Base-by-base conservation (phyloP, 1,140 invertebrate genomes). In the Leptopilina boulardi region DNA sequence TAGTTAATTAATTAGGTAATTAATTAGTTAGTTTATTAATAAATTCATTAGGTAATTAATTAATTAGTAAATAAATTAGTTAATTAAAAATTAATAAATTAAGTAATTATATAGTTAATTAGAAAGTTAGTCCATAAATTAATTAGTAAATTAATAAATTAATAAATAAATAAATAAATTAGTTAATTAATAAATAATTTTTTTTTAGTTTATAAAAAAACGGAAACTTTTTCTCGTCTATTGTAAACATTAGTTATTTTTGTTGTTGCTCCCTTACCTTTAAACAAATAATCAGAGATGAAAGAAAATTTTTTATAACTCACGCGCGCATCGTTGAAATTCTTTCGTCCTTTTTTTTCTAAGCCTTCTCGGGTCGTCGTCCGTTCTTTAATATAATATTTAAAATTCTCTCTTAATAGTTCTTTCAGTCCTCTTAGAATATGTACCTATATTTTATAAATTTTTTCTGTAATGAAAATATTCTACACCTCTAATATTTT, bases 301-400 rank as follows among this genome's bases (percentile, higher is more conserved):
- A 44, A 18, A 51, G 47, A 5, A 51, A 51, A 15, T 51, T 18
- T 51, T 51, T n/a, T 38, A 38, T 9, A 34, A 38, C 15, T n/a
- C 18, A 18, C 47, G n/a, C n/a, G n/a, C n/a, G n/a, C 47, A 51
- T 51, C 47, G 47, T 51, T n/a, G 8, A 51, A 8, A 51, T 51
- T 8, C 47, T 51, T 5, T 51, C 6, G 0, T 51, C 47, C 47
- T 18, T 51, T 51, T 51, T 51, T 51, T 51, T 18, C 3, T 4
- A 42, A 9, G 4, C 10, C n/a, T n/a, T n/a, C n/a, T n/a, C 41
- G 41, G 41, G 41, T 51, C 47, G 0, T 18, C 13, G 47, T 51
- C 13, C 47, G 47, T 51, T 51, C 47, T 51, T 51, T 18, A n/a
- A n/a, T n/a, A 51, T 51, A 51, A 51, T n/a, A n/a, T 51, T 51